A percentile compares a stretch with the other conserved stretches of the same genome.
Evolutionary conservation across 2,797 vertebrate genomes (phyloP).

Genomic region (Margarornis squamiger): DNA sequence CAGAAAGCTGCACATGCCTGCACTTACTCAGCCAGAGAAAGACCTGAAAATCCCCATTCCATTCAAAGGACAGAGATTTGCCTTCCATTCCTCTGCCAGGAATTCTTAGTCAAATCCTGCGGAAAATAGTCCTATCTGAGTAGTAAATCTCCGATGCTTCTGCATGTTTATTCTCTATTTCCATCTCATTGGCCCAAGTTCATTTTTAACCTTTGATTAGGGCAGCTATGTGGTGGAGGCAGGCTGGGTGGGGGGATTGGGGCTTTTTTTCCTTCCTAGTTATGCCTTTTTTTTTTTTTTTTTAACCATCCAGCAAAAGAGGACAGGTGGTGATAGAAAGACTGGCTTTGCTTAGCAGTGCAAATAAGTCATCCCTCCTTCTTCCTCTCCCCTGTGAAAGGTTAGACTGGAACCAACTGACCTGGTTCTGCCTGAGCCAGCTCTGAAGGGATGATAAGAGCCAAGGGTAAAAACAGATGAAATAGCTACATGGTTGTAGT

Average conservation of each 20-base stretch:
- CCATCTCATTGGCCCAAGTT: slow-evolving; percentile 42
- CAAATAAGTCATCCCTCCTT: slow-evolving; percentile 43
- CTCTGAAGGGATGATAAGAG: slow-evolving; percentile 25
- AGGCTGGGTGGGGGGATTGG: neutral
- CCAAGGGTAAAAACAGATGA: slow-evolving; percentile 42
- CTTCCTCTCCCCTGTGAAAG: neutral
- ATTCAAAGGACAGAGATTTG: slow-evolving; percentile 37
- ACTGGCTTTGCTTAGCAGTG: slow-evolving; percentile 47
- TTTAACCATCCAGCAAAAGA: neutral
- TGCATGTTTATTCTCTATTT: slow-evolving; percentile 61
- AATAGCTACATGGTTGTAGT: slow-evolving; percentile 20
- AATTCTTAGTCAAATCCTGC: slow-evolving; percentile 63
- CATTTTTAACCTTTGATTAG: slow-evolving; percentile 60
- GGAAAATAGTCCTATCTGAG: slow-evolving; percentile 65
- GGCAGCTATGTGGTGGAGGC: neutral
- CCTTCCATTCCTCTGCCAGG: slow-evolving; percentile 45
- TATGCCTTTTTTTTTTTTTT: neutral
- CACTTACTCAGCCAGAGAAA: slow-evolving; percentile 6
- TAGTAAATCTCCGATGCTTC: slow-evolving; percentile 63
- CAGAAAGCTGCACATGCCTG: slow-evolving; percentile 27
- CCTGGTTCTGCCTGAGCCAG: slow-evolving; percentile 57
- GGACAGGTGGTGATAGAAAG: slow-evolving; percentile 25
- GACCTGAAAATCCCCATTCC: slow-evolving; percentile 69
- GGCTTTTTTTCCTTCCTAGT: neutral
- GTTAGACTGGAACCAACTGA: slow-evolving; percentile 62